Evolutionary conservation across 2,113 vertebrate genomes (phyloP), one percentile per base, ranked within the genome.

Genomic region (Campylomormyrus tamandua): DNA sequence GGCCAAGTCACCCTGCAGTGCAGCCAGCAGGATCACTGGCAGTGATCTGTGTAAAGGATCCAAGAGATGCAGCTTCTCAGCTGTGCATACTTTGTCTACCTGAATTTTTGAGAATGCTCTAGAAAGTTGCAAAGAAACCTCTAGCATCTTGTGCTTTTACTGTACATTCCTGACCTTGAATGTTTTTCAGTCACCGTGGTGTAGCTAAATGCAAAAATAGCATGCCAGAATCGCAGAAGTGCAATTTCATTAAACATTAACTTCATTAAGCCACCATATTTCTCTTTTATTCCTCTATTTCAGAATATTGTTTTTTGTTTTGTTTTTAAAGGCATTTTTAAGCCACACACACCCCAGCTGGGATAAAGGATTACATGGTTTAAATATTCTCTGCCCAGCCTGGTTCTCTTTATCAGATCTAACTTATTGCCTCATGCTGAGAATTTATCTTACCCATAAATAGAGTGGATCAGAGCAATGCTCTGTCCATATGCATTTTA

Each of bases 1-100:
- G 90, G 90, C 83, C 91, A 86, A 74, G 74, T 42, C 74, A 56
- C 3, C 87, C 88, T 49, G 70, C 88, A 24, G 17, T 24, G 88
- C 7, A 86, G 80, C 80, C 62, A n/a, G 35, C 62, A 80, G 46
- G 46, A 89, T 2, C 83, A 46, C 42, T 84, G 80, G 45, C 83
- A 84, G 24, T 21, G 8, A 84, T 84, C 45, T 84, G 83, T 84
- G 83, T 46, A 84, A 84, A 84, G 45, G 35, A 48, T 84, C 39
- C 83, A 45, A 24, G 45, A n/a, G 42, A 88, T 7, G 83, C 89
- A n/a, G 70, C n/a, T 27, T 88, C 45, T 3, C 66, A 66, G 90
- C 74, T 90, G 62, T 45, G 77, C 24, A 66, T 11, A 11, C 74
- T 39, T 70, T 42, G 58, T 77, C 62, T 70, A 9, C 24, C 88